These are phyloP conservation scores for Vireo griseus DNA, from an alignment of 2,797 vertebrate species.

Conservation along the genomic window DNA sequence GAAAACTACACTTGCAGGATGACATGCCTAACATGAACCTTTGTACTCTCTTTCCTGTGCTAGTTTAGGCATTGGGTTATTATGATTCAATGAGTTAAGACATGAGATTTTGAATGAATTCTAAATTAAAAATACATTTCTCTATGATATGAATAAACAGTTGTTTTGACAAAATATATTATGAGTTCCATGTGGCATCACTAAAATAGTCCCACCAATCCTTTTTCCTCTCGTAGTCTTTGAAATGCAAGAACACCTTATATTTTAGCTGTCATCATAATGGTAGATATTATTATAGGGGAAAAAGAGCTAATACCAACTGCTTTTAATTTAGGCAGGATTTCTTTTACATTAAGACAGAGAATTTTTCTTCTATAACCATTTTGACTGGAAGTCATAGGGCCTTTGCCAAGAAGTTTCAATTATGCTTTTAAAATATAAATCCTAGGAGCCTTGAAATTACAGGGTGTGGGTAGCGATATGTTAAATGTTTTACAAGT, in stretches of 20 bases:
- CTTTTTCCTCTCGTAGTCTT: not conserved
- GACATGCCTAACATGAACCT: not conserved
- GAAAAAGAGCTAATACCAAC: constrained; percentile 52
- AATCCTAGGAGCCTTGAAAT: constrained; percentile 60
- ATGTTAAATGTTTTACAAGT: constrained; percentile 67
- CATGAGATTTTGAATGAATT: not conserved
- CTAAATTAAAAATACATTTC: constrained; percentile 18
- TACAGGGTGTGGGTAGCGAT: constrained; percentile 60
- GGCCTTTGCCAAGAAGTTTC: constrained; percentile 56
- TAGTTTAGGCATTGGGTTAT: not conserved
- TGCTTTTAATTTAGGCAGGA: constrained; percentile 45
- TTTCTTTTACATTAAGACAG: constrained; percentile 36
- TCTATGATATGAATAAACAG: not conserved
- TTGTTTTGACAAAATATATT: constrained; percentile 36
- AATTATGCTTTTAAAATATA: constrained; percentile 65
- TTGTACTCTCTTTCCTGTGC: not conserved
- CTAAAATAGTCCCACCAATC: constrained; percentile 30
- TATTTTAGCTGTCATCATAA: constrained; percentile 37
- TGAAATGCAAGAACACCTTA: constrained; percentile 36
- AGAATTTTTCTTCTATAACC: constrained; percentile 32
- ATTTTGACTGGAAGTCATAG: constrained; percentile 44
- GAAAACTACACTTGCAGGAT: not conserved
- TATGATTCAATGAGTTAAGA: not conserved
- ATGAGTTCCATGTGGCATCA: not conserved
- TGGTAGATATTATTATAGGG: constrained; percentile 28